phyloP scores from a whole-genome alignment of 1,140 invertebrate species.

The Phymorhynchus buccinoides region DNA sequence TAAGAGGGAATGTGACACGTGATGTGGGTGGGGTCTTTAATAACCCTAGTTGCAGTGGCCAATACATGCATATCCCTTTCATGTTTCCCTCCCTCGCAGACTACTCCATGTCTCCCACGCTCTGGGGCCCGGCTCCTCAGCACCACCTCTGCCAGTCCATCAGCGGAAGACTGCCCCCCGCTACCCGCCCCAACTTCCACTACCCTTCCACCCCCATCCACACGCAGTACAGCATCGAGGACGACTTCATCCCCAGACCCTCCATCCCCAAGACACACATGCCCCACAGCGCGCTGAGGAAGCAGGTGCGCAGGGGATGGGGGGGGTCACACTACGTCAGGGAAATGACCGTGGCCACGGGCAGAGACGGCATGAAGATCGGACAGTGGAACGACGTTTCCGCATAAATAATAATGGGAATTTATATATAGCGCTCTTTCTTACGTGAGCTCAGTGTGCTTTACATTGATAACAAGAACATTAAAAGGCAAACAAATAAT shows the following conservation, averaged over 20 bases:
- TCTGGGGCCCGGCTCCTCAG: constrained; percentile 46
- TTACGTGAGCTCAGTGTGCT: neutral
- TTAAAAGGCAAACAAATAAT: no score
- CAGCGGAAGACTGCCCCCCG: constrained; percentile 61
- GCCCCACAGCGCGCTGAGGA: constrained; percentile 64
- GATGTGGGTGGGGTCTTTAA: no score
- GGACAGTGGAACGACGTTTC: constrained; percentile 70
- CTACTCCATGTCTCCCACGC: constrained; percentile 33
- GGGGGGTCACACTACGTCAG: constrained; percentile 61
- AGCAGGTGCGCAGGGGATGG: constrained; percentile 66
- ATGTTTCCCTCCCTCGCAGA: constrained; percentile 2
- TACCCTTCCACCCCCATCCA: constrained; percentile 60
- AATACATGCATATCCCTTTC: no score
- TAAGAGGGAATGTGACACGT: no score
- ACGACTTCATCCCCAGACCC: constrained; percentile 61
- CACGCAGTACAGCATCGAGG: constrained; percentile 59
- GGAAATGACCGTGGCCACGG: constrained; percentile 65
- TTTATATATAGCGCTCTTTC: neutral
- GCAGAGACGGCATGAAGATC: constrained; percentile 64
- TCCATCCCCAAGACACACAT: constrained; percentile 70
- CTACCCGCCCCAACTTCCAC: constrained; percentile 63
- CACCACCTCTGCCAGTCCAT: constrained; percentile 60
- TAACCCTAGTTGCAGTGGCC: no score
- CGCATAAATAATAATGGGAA: constrained; percentile 43
- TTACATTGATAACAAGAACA: no score